These are phyloP conservation scores for Chiridota heheva DNA, from an alignment of 35 echinoderm and acorn worm genomes.

Conservation along the genomic window DNA sequence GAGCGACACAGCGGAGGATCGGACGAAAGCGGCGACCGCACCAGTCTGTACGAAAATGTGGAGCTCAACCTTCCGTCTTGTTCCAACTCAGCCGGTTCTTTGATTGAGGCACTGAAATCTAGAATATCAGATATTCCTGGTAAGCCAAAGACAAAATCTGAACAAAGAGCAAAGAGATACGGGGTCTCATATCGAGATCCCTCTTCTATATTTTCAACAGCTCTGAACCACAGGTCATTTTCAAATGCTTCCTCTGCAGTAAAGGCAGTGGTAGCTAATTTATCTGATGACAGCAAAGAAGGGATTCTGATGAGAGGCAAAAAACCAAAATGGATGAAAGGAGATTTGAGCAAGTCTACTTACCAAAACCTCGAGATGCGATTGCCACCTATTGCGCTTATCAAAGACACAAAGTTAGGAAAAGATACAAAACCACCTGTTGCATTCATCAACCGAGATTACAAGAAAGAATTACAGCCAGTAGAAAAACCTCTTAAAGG, in stretches of 20 bases:
- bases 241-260: slow-evolving; percentile 33
- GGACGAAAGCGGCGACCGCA: neutral
- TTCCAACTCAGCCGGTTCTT: slow-evolving; percentile 42
- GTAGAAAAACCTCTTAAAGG: too few relatives aligned
- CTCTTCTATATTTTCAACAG: slow-evolving; percentile 32
- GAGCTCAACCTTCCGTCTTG: slow-evolving; percentile 28
- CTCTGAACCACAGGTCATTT: slow-evolving; percentile 10
- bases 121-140: slow-evolving; percentile 55
- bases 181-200: slow-evolving; percentile 76
- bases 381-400: slow-evolving; percentile 17
- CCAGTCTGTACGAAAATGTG: slow-evolving; percentile 73
- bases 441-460: slow-evolving; percentile 32
- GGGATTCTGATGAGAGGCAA: slow-evolving; percentile 53
- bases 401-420: slow-evolving; percentile 22
- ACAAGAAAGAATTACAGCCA: too few relatives aligned
- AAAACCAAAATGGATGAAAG: slow-evolving; percentile 58
- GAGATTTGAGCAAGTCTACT: slow-evolving; percentile 57
- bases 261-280: slow-evolving; percentile 20
- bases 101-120: slow-evolving; percentile 58
- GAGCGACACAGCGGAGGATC: slow-evolving; percentile 3
- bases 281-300: slow-evolving; percentile 48
- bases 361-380: slow-evolving; percentile 79
- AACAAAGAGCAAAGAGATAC: slow-evolving; percentile 70
- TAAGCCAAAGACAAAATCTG: slow-evolving; percentile 53
- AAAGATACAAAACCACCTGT: neutral